Evolutionary conservation across 2,113 vertebrate species (phyloP), one percentile per base, ranked within the genome.

Genomic region (Erinaceus europaeus): DNA sequence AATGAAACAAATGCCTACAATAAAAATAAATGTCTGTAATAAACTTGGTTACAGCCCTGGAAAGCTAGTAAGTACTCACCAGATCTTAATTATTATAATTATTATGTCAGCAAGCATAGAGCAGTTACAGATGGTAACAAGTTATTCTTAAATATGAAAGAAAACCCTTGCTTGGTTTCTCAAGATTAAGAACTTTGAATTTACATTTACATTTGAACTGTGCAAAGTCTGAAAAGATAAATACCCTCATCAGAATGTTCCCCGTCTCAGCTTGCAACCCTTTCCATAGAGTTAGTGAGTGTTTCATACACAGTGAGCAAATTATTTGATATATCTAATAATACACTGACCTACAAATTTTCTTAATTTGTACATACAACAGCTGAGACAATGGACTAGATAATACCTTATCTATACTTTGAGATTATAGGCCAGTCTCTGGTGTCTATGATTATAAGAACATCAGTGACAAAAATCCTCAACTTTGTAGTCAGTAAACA

Each of bases 11-110:
- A 48, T 68, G 21, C 4, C 36, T 69, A 23, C 44, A 68, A 74
- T 92, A 38, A 93, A 94, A 86, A 34, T 29, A 79, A 86, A 88
- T 83, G 55, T 73, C n/a, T 82, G 10, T 55, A 53, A 77, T 85
- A 90, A 82, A 82, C 53, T 64, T 55, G 27, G 67, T 76, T 21
- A 20, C 44, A 59, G 62, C 52, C 46, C 27, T n/a, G 82, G 52
- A 53, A 12, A 93, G 53, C 46, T 84, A 65, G 78, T 38, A 89
- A 61, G 69, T 42, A 72, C 61, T 73, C 50, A 84, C 21, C 46
- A 65, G 34, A 81, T 76, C 34, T 73, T 81, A 77, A 91, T 90
- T 92, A 87, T 48, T 44, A 36, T 71, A 84, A 87, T 87, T 68
- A 86, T 44, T 48, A 85, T 52, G 62, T 48, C 65, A 85, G 61